Evolutionary conservation across 2,797 vertebrate species (phyloP).

Genomic region (Antennarius maculatus): DNA sequence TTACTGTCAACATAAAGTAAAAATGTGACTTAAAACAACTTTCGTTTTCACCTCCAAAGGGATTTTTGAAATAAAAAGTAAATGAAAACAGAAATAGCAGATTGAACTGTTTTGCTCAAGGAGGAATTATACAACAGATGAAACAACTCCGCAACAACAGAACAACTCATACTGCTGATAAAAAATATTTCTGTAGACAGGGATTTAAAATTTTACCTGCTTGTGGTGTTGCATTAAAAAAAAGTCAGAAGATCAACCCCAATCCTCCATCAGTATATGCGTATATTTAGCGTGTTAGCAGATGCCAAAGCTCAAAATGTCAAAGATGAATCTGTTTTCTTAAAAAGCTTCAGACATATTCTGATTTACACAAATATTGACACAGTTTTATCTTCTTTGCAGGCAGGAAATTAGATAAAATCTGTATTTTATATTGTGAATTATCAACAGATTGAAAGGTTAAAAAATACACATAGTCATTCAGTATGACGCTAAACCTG

Average conservation of each 20-base stretch:
- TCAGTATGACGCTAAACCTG: background rate
- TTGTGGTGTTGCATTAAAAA: background rate
- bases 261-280: background rate
- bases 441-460: background rate
- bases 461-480: background rate
- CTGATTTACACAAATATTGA: background rate
- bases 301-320: too few relatives aligned
- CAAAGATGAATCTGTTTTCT: background rate
- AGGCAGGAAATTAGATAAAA: background rate
- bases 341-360: background rate
- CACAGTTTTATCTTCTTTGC: background rate
- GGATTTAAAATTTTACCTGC: background rate
- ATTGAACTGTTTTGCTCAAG: background rate
- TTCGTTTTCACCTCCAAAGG: background rate
- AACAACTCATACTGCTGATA: too few relatives aligned
- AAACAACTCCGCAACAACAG: too few relatives aligned
- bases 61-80: background rate
- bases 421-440: background rate
- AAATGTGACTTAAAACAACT: background rate
- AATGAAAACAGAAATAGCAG: background rate
- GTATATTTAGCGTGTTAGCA: too few relatives aligned
- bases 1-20: background rate
- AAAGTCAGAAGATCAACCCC: background rate
- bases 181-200: background rate
- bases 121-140: background rate